Conservation (phyloP, 2,113 vertebrate species). For the Zapornia atra region DNA sequence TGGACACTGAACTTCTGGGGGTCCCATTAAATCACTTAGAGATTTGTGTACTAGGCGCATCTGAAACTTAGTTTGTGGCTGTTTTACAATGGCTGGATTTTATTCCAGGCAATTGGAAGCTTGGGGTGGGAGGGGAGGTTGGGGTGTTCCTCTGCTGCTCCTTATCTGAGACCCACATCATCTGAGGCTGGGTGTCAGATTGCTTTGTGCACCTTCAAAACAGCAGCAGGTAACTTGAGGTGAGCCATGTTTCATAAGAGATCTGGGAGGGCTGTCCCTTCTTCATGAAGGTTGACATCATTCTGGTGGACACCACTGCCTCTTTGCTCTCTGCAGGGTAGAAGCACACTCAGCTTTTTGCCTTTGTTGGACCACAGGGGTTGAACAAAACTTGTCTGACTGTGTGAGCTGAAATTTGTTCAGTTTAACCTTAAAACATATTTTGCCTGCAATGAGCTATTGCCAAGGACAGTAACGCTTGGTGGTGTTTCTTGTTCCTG, state of each 20-base stretch:
- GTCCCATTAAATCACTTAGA: background rate
- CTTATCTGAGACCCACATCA: background rate
- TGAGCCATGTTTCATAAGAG: rapidly evolving
- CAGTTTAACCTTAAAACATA: background rate
- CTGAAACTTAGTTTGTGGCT: background rate
- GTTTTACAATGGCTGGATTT: background rate
- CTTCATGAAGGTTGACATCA: rapidly evolving
- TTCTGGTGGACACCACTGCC: background rate
- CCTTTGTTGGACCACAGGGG: background rate
- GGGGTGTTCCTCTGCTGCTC: background rate
- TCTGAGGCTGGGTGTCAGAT: background rate
- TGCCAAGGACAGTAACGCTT: background rate
- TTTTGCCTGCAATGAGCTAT: background rate
- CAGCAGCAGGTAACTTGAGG: background rate
- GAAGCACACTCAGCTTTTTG: background rate
- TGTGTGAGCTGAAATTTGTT: background rate
- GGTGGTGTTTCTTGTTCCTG: background rate
- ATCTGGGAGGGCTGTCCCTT: background rate
- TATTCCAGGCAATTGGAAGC: background rate
- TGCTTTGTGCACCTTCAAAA: background rate
- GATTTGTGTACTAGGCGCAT: background rate
- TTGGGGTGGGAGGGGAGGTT: rapidly evolving
- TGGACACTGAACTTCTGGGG: background rate
- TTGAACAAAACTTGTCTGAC: background rate
- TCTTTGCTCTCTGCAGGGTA: background rate